These are phyloP conservation scores for Trididemnum clinides DNA, from an alignment of 23 tunicate genomes.

Conservation along the genomic window DNA sequence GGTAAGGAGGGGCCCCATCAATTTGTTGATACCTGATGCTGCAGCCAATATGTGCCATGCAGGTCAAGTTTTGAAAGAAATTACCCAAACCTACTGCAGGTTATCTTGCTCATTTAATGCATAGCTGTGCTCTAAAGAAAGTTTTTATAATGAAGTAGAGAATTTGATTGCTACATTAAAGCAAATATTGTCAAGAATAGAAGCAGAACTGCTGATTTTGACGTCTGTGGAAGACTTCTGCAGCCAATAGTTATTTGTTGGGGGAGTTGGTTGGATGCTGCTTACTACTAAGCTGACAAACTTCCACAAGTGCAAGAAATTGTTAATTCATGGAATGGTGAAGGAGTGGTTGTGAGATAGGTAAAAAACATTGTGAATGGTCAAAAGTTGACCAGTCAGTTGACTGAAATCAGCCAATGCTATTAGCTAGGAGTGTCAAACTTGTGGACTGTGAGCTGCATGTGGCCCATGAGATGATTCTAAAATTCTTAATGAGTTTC, in stretches of 20 bases:
- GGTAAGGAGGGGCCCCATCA: not conserved
- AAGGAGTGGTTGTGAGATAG: constrained; percentile 4
- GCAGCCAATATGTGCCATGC: constrained; percentile 38
- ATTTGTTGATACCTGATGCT: constrained; percentile 37
- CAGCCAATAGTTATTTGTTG: constrained; percentile 32
- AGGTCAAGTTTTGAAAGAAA: constrained; percentile 2
- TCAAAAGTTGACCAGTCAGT: constrained; percentile 25
- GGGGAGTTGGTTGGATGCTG: constrained; percentile 32
- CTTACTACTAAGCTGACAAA: too few relatives aligned
- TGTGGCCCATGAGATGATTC: too few relatives aligned
- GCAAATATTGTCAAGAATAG: constrained; percentile 24
- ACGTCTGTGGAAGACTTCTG: constrained; percentile 14
- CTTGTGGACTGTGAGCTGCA: too few relatives aligned
- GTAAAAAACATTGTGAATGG: constrained; percentile 5
- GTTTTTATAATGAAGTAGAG: constrained; percentile 12
- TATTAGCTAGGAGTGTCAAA: too few relatives aligned
- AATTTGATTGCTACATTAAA: constrained; percentile 30
- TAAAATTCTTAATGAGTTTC: too few relatives aligned
- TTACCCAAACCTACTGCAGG: constrained; percentile 25
- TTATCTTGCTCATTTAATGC: constrained; percentile 11
- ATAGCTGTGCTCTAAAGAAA: constrained; percentile 17
- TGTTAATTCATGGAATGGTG: not conserved
- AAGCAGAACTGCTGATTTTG: constrained; percentile 36
- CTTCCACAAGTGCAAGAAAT: not conserved
- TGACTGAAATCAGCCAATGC: constrained; percentile 25